Evolutionary conservation across 2,797 vertebrate species (phyloP).

Genomic region (Rhynchotus rufescens): DNA sequence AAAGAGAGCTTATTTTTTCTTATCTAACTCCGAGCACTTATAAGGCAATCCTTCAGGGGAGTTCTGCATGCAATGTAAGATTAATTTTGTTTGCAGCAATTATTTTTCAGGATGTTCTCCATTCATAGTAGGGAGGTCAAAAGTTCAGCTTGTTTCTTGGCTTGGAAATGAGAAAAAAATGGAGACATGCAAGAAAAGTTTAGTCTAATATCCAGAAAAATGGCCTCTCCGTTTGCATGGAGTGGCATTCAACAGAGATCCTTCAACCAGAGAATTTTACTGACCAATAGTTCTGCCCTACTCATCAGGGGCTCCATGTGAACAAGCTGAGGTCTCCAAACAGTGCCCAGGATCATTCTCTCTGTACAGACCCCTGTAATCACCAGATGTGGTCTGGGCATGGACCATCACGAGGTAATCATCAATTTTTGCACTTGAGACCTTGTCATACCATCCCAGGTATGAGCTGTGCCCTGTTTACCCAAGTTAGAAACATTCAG

Average conservation of each 20-base stretch:
- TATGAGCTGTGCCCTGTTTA: background rate
- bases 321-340: background rate
- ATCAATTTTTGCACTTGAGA: background rate
- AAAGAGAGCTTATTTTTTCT: constrained; percentile 69
- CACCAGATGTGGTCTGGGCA: background rate
- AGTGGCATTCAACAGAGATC: background rate
- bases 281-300: background rate
- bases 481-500: background rate
- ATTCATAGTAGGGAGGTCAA: constrained; percentile 24
- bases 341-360: background rate
- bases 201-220: background rate
- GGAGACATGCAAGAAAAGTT: background rate
- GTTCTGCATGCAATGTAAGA: constrained; percentile 49
- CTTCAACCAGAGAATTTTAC: background rate
- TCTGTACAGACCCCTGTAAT: background rate
- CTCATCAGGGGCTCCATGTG: background rate
- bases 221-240: background rate
- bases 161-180: constrained; percentile 28
- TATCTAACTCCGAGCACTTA: constrained; percentile 66
- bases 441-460: background rate
- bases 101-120: constrained; percentile 59
- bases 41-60: constrained; percentile 59
- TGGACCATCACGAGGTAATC: background rate
- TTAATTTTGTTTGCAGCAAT: constrained; percentile 68
- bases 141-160: constrained; percentile 49